Base-by-base conservation (phyloP, 2,888 invertebrate genomes). In the Calameuta filiformis region DNA sequence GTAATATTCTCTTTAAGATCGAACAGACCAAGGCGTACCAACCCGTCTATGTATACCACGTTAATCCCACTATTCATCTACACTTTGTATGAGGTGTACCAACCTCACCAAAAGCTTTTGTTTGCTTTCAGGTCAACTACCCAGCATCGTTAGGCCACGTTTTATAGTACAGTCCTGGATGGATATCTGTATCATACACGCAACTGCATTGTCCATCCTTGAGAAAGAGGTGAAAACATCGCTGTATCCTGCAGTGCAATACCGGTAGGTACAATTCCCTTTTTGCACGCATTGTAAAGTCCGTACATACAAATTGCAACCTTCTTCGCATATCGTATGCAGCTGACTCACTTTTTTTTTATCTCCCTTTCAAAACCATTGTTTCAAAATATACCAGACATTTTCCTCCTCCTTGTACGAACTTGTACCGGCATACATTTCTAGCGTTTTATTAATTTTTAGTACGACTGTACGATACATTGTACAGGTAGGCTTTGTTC, bases 121-220 rank as follows among this genome's bases (percentile, higher is more conserved):
- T 77, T 77, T 75, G 68, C 77, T 75, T 75, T 35, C 73, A 75
- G 77, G 74, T 77, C 77, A 74, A 75, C 77, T 35, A 76, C 73
- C 40, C 73, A 76, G 40, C 76, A 34, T 76, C 76, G 68, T 76
- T 76, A 76, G 56, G 73, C 73, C 73, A 56, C 73, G 34, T 11
- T 15, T 15, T 71, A 71, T 71, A 71, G 40, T 23, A 23, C 40
- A 23, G 9, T 56, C 6, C 23, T 56, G 40, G 40, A 56, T 23
- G 23, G 40, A 56, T 56, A 56, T 56, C 40, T 56, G 40, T 56
- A 56, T 56, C 40, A 23, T 15, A 56, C 23, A 56, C 40, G 40
- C 40, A 56, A 56, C 40, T 56, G 40, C 40, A 56, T 56, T 56
- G 40, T 56, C 40, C 40, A 23, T 56, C 23, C 23, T 56, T 56